Conservation (phyloP, 2,888 invertebrate genomes). For the Tinea pellionella region DNA sequence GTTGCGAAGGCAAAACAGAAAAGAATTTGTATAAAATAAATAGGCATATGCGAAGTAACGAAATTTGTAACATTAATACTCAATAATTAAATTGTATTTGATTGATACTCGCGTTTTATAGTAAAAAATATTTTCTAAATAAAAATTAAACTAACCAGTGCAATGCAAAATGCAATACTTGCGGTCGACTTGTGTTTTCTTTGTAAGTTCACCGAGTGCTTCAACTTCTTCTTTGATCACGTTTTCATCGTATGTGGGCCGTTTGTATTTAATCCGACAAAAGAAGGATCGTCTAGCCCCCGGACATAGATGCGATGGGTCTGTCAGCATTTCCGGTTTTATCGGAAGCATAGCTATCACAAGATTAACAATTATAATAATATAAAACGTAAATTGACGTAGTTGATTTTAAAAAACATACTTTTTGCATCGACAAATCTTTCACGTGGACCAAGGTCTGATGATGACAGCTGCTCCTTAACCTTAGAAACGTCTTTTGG, state of each 20-base stretch:
- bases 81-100: too few species aligned
- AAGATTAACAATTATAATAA: too few species aligned
- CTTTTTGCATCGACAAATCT: constrained; percentile 93
- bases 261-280: constrained; percentile 91
- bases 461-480: constrained; percentile 92
- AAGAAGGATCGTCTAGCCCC: constrained; percentile 93
- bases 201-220: constrained; percentile 28
- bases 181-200: constrained; percentile 78
- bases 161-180: constrained; percentile 92
- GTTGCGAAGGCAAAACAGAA: too few species aligned
- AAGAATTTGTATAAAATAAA: too few species aligned
- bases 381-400: too few species aligned
- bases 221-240: constrained; percentile 72
- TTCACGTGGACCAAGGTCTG: constrained; percentile 89
- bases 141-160: constrained; percentile 63
- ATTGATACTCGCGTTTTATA: too few species aligned
- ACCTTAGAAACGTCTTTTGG: constrained; percentile 95
- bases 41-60: too few species aligned
- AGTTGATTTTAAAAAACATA: constrained; percentile 36
- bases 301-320: constrained; percentile 82
- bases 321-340: constrained; percentile 84
- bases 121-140: too few species aligned
- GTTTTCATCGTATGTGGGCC: constrained; percentile 57
- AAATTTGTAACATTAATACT: too few species aligned
- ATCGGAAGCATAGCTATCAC: constrained; percentile 89